These are phyloP conservation scores for Myathropa florea DNA, from an alignment of 2,888 invertebrate genomes.

Conservation along the genomic window DNA sequence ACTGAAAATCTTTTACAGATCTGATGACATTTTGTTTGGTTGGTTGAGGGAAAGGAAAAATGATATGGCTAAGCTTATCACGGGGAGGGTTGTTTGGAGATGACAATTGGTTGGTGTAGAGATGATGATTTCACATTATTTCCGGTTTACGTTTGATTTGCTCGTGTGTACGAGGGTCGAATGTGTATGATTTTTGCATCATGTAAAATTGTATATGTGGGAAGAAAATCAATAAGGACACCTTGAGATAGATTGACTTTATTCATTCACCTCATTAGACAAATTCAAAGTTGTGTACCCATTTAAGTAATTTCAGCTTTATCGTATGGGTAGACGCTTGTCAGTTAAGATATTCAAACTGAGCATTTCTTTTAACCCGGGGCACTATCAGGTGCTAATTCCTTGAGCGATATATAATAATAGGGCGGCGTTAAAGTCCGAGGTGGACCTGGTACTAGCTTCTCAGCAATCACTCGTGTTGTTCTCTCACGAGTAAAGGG, in stretches of 20 bases:
- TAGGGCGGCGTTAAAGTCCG: no score
- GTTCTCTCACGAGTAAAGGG: no score
- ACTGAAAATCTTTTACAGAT: slow-evolving; percentile 23
- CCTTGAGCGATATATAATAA: no score
- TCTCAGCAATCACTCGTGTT: no score
- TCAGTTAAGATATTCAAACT: no score
- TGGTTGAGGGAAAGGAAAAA: not conserved
- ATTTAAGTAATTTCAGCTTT: no score
- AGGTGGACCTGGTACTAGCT: no score
- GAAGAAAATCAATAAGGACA: not conserved
- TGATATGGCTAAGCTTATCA: slow-evolving; percentile 24
- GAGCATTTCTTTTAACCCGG: no score
- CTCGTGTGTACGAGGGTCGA: not conserved
- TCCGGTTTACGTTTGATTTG: not conserved
- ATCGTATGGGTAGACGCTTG: no score
- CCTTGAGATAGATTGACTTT: not conserved
- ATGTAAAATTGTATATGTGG: not conserved
- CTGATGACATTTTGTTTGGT: slow-evolving; percentile 14
- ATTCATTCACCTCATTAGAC: no score
- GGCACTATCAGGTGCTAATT: no score
- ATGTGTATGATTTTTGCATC: not conserved
- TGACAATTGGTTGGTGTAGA: not conserved
- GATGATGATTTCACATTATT: not conserved
- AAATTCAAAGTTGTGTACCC: no score
- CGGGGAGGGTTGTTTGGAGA: not conserved